Base-by-base conservation (phyloP, 30 jellyfish, hydroid and myxozoan genomes). In the Aurelia aurita complex sp. Pacific region DNA sequence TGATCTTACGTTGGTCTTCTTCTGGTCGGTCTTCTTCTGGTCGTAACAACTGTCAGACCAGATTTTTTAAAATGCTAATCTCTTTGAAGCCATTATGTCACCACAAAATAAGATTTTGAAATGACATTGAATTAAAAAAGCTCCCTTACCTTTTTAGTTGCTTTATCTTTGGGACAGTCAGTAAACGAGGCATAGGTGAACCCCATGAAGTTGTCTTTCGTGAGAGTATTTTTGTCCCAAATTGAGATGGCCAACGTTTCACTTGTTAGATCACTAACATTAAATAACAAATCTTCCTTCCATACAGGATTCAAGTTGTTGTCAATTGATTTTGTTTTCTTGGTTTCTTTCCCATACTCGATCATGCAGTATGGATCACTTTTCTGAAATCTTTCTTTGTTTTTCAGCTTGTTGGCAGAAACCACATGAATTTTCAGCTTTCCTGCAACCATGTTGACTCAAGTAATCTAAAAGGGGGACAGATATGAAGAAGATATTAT, bases 311-410 rank as follows among this genome's bases (percentile, higher is more conserved):
- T 92, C 80, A 92, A 78, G 81, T 88, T 92, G 79, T 96, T 92
- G 71, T 91, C 88, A 52, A 92, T 82, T 33, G 87, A 69, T 64
- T 92, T 92, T n/a, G 98, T 92, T 50, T 92, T 86, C 67, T 81
- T 76, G 14, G 85, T 4, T 32, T 77, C 86, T 40, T 66, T 67
- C 17, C 97, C 94, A 72, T 90, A 70, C 50, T 92, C 98, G 17
- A 92, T 73, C 86, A 82, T 57, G 72, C 98, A 92, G 86, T 92
- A 92, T n/a, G 98, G 98, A 74, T 92, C 98, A 88, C 98, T 92
- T 15, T 94, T 92, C 69, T 92, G 98, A 77, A 92, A 92, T 55
- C 94, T 81, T 87, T 92, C 98, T 62, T 69, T 86, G 79, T 92
- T 92, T 54, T 87, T 90, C 80, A 92, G 62, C 15, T 92, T 88